These are phyloP conservation scores for Cerastoderma edule DNA, from an alignment of 2,888 invertebrate genomes.

Conservation along the genomic window DNA sequence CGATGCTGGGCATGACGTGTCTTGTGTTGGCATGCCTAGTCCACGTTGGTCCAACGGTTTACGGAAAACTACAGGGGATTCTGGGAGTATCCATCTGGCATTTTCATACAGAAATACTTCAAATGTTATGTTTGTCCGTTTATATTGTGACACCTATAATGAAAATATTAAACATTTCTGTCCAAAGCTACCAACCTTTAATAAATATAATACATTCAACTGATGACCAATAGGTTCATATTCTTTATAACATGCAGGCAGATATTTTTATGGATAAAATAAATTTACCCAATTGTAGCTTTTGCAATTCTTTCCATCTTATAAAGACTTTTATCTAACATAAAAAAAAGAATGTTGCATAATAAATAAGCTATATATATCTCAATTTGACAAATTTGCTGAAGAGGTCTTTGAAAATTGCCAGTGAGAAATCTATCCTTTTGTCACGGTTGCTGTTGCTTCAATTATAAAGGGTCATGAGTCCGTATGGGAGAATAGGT, in stretches of 20 bases:
- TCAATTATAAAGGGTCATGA: no score
- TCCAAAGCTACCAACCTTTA: neutral
- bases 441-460: no score
- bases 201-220: neutral
- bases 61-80: slow-evolving; percentile 68
- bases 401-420: no score
- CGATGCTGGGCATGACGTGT: slow-evolving; percentile 40
- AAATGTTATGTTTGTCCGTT: slow-evolving; percentile 71
- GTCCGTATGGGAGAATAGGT: no score
- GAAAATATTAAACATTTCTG: neutral
- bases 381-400: no score
- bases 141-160: slow-evolving; percentile 62
- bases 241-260: neutral
- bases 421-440: no score
- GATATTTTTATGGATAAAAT: no score
- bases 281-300: no score
- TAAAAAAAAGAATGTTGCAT: no score
- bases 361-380: no score
- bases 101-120: slow-evolving; percentile 67
- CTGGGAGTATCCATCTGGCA: slow-evolving; percentile 68
- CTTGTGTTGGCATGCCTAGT: slow-evolving; percentile 53
- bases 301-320: no score
- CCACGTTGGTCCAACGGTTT: slow-evolving; percentile 58
- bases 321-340: no score
- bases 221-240: neutral